A percentile compares a stretch with the other conserved stretches of the same genome.
Evolutionary conservation across 2,888 invertebrate species (phyloP).

Genomic region (Mythimna lalbum): DNA sequence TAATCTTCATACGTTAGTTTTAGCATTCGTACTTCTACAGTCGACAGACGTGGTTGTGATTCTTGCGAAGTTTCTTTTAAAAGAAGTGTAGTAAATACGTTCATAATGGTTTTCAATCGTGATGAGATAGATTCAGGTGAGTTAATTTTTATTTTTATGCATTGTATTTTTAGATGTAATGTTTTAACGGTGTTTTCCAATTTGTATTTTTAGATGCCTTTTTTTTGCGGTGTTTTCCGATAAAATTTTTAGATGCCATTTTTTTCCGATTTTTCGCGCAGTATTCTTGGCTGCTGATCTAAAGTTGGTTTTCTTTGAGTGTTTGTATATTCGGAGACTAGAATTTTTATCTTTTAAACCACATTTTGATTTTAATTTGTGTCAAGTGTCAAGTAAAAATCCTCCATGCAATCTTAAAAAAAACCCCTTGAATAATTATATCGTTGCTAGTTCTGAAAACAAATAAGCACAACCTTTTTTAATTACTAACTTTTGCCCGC

Average conservation of each 20-base stretch:
- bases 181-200: neutral
- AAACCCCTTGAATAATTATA: too few relatives aligned
- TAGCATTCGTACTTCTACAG: neutral
- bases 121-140: neutral
- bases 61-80: neutral
- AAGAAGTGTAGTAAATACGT: neutral
- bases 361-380: too few relatives aligned
- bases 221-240: neutral
- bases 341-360: neutral
- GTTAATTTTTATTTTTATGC: constrained; percentile 7
- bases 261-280: neutral
- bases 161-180: too few relatives aligned
- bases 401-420: too few relatives aligned
- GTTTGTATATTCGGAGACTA: neutral
- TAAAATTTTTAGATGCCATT: too few relatives aligned
- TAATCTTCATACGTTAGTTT: neutral
- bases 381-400: too few relatives aligned
- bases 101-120: constrained; percentile 22
- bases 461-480: too few relatives aligned
- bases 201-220: constrained; percentile 8
- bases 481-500: too few relatives aligned
- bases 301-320: neutral
- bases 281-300: neutral
- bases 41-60: neutral
- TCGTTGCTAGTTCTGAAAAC: too few relatives aligned